Evolutionary conservation across 1,140 invertebrate genomes (phyloP), one percentile per base, ranked within the genome.

Genomic region (Magallana ariakensis): DNA sequence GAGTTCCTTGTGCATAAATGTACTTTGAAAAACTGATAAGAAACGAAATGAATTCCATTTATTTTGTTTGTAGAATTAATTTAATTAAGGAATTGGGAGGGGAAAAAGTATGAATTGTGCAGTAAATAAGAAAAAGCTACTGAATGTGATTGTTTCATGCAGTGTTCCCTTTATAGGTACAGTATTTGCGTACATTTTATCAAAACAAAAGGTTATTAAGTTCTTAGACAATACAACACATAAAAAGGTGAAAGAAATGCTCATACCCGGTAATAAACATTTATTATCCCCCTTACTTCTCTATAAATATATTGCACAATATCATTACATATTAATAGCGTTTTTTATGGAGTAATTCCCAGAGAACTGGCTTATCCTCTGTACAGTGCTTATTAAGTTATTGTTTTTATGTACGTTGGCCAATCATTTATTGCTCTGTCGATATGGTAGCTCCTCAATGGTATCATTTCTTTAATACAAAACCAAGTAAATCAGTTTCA

Each of bases 291-390:
- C 8, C 19, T 62, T 19, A 62, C 15, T 15, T 15, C 60, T 62
- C 60, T 16, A 7, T 16, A 62, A 75, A 10, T 70, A 70, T 13
- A 26, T 75, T 26, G 66, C 22, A 11, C 33, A 75, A 75, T 19
- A 75, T 19, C 66, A 75, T 75, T 5, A 26, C 13, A 26, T 26
- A 75, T 75, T 75, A 5, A 75, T 26, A 22, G 7, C 22, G 22
- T 75, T 75, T 75, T 75, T 75, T 75, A 75, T 22, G 22, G 66
- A 75, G 33, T 75, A 26, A 75, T 26, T 75, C 19, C 66, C 66
- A 26, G 15, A 75, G 66, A 13, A 75, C 22, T 26, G 66, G 11
- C 66, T 26, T 75, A 75, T 75, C 66, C 66, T 75, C 66, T 4
- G 19, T 19, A 13, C 15, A 11, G 11, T 33, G 22, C 33, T 10